Percentiles rank a stretch among this genome's conserved stretches.
These are phyloP conservation scores for Anthoscopus minutus DNA, from an alignment of 2,113 vertebrate genomes.

Conservation along the genomic window DNA sequence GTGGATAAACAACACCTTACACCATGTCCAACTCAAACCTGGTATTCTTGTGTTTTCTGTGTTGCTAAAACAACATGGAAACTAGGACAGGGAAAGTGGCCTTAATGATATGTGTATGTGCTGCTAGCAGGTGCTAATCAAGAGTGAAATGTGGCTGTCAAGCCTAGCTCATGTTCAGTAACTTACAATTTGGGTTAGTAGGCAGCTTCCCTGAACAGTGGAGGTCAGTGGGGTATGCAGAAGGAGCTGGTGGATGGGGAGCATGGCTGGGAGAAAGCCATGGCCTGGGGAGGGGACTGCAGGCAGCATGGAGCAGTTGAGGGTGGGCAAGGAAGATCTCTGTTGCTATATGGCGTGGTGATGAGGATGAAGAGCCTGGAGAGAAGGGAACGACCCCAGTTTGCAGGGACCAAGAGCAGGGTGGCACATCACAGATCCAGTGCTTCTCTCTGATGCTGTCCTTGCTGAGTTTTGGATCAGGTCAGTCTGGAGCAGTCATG, in stretches of 20 bases:
- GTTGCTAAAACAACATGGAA: neutral
- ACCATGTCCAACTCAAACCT: neutral
- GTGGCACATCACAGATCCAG: neutral
- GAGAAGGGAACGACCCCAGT: neutral
- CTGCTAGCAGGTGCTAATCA: neutral
- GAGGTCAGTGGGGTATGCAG: neutral
- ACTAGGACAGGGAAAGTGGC: neutral
- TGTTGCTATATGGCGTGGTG: neutral
- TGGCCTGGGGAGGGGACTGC: neutral
- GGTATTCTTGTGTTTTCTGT: neutral
- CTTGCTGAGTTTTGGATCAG: neutral
- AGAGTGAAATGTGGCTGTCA: neutral
- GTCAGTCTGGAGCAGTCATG: neutral
- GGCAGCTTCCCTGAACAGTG: neutral
- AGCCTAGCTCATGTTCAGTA: neutral
- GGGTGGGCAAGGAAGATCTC: neutral
- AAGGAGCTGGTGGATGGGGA: neutral
- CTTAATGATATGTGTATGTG: neutral
- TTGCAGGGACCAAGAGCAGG: neutral
- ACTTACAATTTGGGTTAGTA: neutral
- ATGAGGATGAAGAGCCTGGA: neutral
- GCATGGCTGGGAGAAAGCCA: neutral
- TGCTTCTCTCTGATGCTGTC: neutral
- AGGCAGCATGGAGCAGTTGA: fast-evolving
- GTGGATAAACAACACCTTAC: neutral